phyloP scores from a whole-genome alignment of 92 coral and sea anemone species.

The Hydrozoanthus gracilis region DNA sequence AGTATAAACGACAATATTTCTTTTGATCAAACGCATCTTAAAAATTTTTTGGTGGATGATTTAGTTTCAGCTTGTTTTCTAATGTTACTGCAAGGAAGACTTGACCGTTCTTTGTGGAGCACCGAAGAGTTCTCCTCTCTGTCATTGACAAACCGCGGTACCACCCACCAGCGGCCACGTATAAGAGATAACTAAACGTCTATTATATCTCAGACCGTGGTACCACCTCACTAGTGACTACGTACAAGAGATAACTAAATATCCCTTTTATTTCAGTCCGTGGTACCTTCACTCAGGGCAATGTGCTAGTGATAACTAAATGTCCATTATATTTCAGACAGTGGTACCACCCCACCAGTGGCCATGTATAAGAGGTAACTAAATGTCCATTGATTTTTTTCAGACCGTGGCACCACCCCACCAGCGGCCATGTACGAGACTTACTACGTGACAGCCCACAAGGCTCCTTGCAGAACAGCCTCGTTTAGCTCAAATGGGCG shows the following conservation, averaged over 20 bases:
- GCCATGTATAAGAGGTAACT: constrained; percentile 83
- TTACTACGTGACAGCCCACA: constrained; percentile 98
- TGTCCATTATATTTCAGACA: constrained; percentile 56
- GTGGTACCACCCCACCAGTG: constrained; percentile 90
- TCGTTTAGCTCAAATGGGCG: constrained; percentile 88
- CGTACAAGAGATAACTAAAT: constrained; percentile 71
- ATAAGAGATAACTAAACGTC: too few species aligned
- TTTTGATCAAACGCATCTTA: too few species aligned
- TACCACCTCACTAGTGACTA: constrained; percentile 90
- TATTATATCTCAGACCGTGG: constrained; percentile 72
- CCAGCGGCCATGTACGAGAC: constrained; percentile 99
- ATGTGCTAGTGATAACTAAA: too few species aligned
- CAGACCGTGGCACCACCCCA: constrained; percentile 92
- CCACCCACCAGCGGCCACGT: neutral
- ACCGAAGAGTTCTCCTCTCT: too few species aligned
- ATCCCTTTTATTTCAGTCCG: neutral
- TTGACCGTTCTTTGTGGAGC: too few species aligned
- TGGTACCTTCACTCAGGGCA: too few species aligned
- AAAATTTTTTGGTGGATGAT: too few species aligned
- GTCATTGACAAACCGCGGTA: neutral
- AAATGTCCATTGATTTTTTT: neutral
- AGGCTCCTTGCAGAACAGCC: constrained; percentile 96
- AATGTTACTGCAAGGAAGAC: too few species aligned
- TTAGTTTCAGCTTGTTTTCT: too few species aligned
- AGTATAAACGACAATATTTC: too few species aligned